These are phyloP conservation scores for Drosophila pallidifrons DNA, from an alignment of 1,140 invertebrate species.

Conservation along the genomic window DNA sequence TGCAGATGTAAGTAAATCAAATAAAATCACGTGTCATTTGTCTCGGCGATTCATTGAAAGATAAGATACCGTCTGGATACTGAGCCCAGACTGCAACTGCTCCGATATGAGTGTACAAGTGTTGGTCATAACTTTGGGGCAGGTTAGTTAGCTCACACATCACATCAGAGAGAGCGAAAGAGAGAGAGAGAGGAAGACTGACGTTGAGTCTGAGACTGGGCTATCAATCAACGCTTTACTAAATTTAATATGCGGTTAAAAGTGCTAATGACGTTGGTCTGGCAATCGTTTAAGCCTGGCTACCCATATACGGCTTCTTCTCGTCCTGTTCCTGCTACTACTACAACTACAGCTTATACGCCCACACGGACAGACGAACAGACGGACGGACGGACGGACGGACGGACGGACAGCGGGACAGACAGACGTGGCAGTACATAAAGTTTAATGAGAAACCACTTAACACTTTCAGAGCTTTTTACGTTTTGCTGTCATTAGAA, in stretches of 20 bases:
- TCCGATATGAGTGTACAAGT: conserved; percentile 34
- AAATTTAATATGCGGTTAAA: conserved; percentile 84
- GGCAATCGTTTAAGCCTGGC: conserved; percentile 70
- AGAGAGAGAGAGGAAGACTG: conserved; percentile 1
- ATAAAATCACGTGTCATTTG: conserved; percentile 84
- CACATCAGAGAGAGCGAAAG: not conserved
- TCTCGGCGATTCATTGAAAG: conserved; percentile 75
- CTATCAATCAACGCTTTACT: conserved; percentile 76
- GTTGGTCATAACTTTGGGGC: conserved; percentile 38
- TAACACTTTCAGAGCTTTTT: conserved; percentile 84
- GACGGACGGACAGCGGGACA: conserved; percentile 12
- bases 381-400: conserved; percentile 15
- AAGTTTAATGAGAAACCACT: conserved; percentile 85
- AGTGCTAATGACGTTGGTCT: conserved; percentile 81
- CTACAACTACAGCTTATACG: conserved; percentile 27
- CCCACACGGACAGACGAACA: conserved; percentile 41
- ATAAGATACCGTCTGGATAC: conserved; percentile 59
- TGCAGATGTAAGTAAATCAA: conserved; percentile 84
- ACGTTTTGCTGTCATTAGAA: conserved; percentile 83
- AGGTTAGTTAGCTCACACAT: conserved; percentile 52
- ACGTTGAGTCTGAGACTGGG: conserved; percentile 14
- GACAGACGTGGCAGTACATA: conserved; percentile 71
- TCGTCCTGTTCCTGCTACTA: conserved; percentile 27
- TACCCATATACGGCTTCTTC: conserved; percentile 15
- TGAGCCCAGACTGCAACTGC: conserved; percentile 24